Percentiles rank a stretch among this genome's conserved stretches.
phyloP scores from a whole-genome alignment of 2,888 invertebrate genomes.

The Chrysolina oricalcia region DNA sequence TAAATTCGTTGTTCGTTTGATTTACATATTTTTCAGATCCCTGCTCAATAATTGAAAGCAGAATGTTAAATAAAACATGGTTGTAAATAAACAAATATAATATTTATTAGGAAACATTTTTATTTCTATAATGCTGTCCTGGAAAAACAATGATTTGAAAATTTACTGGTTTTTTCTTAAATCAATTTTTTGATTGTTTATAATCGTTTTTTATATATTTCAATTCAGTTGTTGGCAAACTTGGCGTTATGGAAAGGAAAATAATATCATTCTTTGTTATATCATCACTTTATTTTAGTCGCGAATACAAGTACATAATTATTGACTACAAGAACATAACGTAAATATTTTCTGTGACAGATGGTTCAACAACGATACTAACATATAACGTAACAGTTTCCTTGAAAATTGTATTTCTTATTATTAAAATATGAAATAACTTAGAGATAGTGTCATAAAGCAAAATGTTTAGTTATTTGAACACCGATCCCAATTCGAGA shows the following conservation, averaged over 20 bases:
- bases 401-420: neutral
- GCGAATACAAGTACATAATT: conserved; percentile 10
- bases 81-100: too few relatives aligned
- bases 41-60: too few relatives aligned
- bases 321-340: conserved; percentile 21
- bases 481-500: neutral
- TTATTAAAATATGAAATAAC: neutral
- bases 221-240: neutral
- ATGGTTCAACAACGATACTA: conserved; percentile 16
- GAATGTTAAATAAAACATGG: too few relatives aligned
- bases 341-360: neutral
- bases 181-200: too few relatives aligned
- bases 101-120: too few relatives aligned
- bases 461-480: neutral
- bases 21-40: too few relatives aligned
- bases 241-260: neutral
- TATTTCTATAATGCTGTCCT: too few relatives aligned
- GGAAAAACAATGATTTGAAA: too few relatives aligned
- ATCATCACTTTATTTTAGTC: conserved; percentile 12
- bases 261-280: neutral
- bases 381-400: neutral
- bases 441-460: neutral
- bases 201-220: too few relatives aligned
- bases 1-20: too few relatives aligned
- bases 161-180: too few relatives aligned